Evolutionary conservation across 2,113 vertebrate genomes (phyloP).

Genomic region (Oreamnos americanus): DNA sequence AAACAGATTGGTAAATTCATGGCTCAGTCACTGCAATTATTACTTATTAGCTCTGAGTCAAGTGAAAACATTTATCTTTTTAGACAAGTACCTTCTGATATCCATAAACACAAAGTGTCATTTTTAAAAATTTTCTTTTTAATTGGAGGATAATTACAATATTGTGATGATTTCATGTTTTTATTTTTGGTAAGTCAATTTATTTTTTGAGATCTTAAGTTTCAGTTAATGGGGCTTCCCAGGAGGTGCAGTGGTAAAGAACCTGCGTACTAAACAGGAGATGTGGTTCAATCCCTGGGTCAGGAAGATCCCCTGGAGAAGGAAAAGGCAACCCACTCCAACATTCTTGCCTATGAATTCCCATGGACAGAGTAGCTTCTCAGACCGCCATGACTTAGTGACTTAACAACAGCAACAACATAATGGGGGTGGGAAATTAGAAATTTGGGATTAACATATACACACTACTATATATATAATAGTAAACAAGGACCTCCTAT

Average conservation of each 20-base stretch:
- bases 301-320: neutral
- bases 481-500: neutral
- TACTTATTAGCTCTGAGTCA: neutral
- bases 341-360: neutral
- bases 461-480: neutral
- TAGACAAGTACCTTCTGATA: neutral
- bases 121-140: neutral
- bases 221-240: neutral
- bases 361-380: neutral
- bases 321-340: neutral
- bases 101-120: neutral
- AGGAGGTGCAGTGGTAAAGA: neutral
- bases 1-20: neutral
- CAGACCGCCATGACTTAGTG: accelerated
- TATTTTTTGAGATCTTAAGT: neutral
- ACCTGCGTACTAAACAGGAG: neutral
- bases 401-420: neutral
- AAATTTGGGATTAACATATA: neutral
- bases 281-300: neutral
- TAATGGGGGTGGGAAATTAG: neutral
- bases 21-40: neutral
- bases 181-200: neutral
- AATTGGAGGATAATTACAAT: neutral
- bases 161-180: neutral
- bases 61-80: neutral